phyloP scores from a whole-genome alignment of 2,888 invertebrate genomes.

The Drosophila dives region DNA sequence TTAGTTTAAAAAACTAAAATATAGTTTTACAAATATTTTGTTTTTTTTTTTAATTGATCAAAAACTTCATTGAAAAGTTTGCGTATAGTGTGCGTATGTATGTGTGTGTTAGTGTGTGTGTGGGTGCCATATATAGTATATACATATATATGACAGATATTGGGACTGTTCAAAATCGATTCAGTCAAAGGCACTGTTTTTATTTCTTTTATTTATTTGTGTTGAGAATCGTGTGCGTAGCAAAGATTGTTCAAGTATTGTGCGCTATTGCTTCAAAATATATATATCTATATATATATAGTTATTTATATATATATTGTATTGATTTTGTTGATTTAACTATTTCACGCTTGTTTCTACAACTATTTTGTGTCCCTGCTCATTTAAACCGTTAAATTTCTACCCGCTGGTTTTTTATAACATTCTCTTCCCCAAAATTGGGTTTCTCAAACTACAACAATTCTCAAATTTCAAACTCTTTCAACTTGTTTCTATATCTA shows the following conservation, averaged over 20 bases:
- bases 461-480: constrained; percentile 10
- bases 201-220: constrained; percentile 42
- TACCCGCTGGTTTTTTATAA: not conserved
- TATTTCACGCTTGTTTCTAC: constrained; percentile 60
- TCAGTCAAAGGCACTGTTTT: constrained; percentile 79
- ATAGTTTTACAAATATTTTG: not conserved
- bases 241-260: constrained; percentile 26
- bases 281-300: not conserved
- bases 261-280: constrained; percentile 27
- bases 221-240: constrained; percentile 40
- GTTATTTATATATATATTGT: constrained; percentile 10
- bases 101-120: constrained; percentile 30
- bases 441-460: constrained; percentile 40
- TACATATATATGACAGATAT: constrained; percentile 9
- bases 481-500: constrained; percentile 17
- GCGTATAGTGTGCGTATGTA: constrained; percentile 21
- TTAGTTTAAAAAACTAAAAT: not conserved
- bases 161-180: constrained; percentile 42
- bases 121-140: constrained; percentile 30
- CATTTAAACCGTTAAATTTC: constrained; percentile 57
- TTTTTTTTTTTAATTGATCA: not conserved
- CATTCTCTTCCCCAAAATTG: not conserved
- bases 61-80: not conserved
- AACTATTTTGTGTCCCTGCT: constrained; percentile 70
- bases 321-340: constrained; percentile 28